Base-by-base conservation (phyloP, 2,113 vertebrate species). In the Antechinus stuartii region DNA sequence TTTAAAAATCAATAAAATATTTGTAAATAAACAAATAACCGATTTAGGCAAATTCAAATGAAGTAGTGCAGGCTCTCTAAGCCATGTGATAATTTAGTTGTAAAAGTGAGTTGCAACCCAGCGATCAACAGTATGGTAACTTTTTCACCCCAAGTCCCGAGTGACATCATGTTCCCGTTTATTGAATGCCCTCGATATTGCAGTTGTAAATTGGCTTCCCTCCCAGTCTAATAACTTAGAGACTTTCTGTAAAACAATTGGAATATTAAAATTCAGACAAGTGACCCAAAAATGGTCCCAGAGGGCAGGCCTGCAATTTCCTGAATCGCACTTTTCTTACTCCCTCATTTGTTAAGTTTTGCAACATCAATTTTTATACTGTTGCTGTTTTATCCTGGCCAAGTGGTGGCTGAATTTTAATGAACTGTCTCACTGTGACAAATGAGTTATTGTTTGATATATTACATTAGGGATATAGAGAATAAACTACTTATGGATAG, bases 391-490 rank as follows among this genome's bases (percentile, higher is more conserved):
- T 98, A 98, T 98, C 98, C 98, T 96, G 94, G 96, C 96, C 96
- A 98, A 98, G 98, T 98, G 98, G 97, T 97, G 97, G 96, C 96
- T 97, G 98, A 98, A 98, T 98, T 98, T 98, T 98, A 98, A 99
- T 98, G 97, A 98, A 98, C 97, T 98, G 97, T 98, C 96, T 98
- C 96, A 93, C 95, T 97, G 98, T 99, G 98, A 98, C 98, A 98
- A 99, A 98, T 98, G 98, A 98, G 98, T 98, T 99, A 98, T 98
- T 98, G 96, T 98, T 98, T 98, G 98, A 98, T 98, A 98, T 98
- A 98, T 98, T 98, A 97, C 98, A 98, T 98, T 98, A 97, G 98
- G 98, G 97, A 98, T 90, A 55, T 96, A 97, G 97, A 98, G 97
- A 98, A 98, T 98, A 98, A 98, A 98, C 97, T 98, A 97, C 98